Percentiles rank a stretch among this genome's conserved stretches.
Evolutionary conservation across 2,797 vertebrate genomes (phyloP).

Genomic region (Hydrocynus forskahlii): DNA sequence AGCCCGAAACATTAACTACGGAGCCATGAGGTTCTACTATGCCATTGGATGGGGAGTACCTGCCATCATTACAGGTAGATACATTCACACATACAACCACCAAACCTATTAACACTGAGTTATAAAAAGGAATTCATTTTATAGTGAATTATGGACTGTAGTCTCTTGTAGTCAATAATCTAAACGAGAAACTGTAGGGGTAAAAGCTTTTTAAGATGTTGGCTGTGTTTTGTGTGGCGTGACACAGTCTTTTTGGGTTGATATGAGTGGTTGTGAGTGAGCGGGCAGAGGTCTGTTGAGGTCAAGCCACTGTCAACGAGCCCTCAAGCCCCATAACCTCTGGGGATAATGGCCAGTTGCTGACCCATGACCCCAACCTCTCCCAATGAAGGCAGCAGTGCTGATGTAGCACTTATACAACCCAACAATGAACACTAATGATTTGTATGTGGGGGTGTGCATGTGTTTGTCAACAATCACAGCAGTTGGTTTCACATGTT

Average conservation of each 20-base stretch:
- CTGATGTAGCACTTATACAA: constrained; percentile 11
- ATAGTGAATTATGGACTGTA: too few relatives aligned
- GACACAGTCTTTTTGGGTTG: neutral
- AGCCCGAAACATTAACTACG: constrained; percentile 93
- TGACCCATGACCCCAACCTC: constrained; percentile 16
- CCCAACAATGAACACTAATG: too few relatives aligned
- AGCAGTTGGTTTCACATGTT: too few relatives aligned
- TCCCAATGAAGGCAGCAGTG: neutral
- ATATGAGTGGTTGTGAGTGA: constrained; percentile 6
- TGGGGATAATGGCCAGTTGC: neutral
- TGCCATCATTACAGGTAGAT: constrained; percentile 91
- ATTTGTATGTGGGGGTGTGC: too few relatives aligned
- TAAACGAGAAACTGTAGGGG: neutral
- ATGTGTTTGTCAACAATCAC: too few relatives aligned
- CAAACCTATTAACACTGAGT: neutral
- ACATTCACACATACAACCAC: constrained; percentile 27
- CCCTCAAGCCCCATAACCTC: constrained; percentile 19
- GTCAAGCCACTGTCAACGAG: constrained; percentile 10
- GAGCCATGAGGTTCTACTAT: constrained; percentile 98
- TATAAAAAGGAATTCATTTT: neutral
- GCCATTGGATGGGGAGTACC: constrained; percentile 98
- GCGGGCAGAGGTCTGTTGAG: constrained; percentile 1
- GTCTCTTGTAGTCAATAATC: too few relatives aligned
- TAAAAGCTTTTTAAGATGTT: neutral
- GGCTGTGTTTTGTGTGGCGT: neutral